Percentiles rank a stretch among this genome's conserved stretches.
These are phyloP conservation scores for Phymatocera aterrima DNA, from an alignment of 2,888 invertebrate genomes.

Conservation along the genomic window DNA sequence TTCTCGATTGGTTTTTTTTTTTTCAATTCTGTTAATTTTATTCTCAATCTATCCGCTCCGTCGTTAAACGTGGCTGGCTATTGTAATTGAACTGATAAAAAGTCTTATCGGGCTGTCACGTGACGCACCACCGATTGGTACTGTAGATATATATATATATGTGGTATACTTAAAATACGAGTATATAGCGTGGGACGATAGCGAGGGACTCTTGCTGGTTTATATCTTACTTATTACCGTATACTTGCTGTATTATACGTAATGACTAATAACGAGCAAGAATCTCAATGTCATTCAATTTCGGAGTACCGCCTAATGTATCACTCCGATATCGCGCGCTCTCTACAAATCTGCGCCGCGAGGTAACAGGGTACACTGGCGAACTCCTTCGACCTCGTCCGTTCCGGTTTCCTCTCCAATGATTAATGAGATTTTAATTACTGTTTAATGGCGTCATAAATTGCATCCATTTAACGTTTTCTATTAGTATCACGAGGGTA, in stretches of 20 bases:
- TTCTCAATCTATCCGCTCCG: background rate
- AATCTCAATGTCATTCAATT: too few species aligned
- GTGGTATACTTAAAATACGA: background rate
- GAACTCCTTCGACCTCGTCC: slow-evolving; percentile 23
- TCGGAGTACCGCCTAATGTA: background rate
- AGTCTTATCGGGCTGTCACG: slow-evolving; percentile 1
- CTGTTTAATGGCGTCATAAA: slow-evolving; percentile 57
- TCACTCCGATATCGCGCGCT: background rate
- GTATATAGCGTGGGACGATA: background rate
- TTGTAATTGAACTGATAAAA: slow-evolving; percentile 24
- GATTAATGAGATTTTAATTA: slow-evolving; percentile 65
- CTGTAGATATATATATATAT: too few species aligned
- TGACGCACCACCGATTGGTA: background rate
- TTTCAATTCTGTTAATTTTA: background rate
- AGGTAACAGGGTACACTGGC: background rate
- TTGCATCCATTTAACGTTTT: slow-evolving; percentile 50
- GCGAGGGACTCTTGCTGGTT: too few species aligned
- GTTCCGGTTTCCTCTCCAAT: slow-evolving; percentile 36
- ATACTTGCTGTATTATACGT: too few species aligned
- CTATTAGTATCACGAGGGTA: background rate
- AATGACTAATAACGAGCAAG: too few species aligned
- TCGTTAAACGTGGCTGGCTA: background rate
- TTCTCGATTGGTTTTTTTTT: background rate
- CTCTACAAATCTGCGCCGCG: background rate
- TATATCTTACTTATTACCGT: too few species aligned